Evolutionary conservation across 2,888 invertebrate species (phyloP), one percentile per base, ranked within the genome.

Genomic region (Phalera bucephala): DNA sequence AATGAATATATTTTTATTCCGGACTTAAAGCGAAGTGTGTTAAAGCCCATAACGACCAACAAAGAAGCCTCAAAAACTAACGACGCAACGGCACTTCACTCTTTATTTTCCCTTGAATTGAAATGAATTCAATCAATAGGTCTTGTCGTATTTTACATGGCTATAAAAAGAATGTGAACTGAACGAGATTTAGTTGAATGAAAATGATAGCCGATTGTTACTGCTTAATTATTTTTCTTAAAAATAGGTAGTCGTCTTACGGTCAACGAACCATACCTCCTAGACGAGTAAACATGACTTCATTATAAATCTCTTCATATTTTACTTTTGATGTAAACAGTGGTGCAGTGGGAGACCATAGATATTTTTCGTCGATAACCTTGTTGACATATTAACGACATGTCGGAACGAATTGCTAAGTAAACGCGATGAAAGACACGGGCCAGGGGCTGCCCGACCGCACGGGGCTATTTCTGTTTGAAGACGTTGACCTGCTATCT

Each of bases 371-470:
- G 79, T 80, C 69, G 81, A 87, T 83, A 79, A 79, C 71, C 74
- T 72, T 65, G 82, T 76, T 84, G 86, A 87, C 82, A 81, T 72
- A 73, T 85, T 81, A 80, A 87, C 72, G 84, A 80, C 69, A 79
- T 75, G 76, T 77, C 72, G 67, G 71, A 76, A 75, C 66, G 70
- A 74, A 79, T 80, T 70, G 76, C 74, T 78, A 71, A 77, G 80
- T 71, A 75, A 64, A 59, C 56, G 63, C 71, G 86, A 71, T 67
- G 85, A 87, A 63, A 81, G 82, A 85, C 77, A 76, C 64, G 67
- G 74, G 65, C 78, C 87, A 85, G 79, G 71, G 72, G 65, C 71
- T 61, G 59, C 58, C 57, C 61, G 68, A 61, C 61, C 68, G 66
- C 64, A 70, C 55, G 57, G 52, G 52, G 71, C 80, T 88, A 87